These are phyloP conservation scores for Erebia palarica DNA, from an alignment of 2,888 invertebrate genomes.

Conservation along the genomic window DNA sequence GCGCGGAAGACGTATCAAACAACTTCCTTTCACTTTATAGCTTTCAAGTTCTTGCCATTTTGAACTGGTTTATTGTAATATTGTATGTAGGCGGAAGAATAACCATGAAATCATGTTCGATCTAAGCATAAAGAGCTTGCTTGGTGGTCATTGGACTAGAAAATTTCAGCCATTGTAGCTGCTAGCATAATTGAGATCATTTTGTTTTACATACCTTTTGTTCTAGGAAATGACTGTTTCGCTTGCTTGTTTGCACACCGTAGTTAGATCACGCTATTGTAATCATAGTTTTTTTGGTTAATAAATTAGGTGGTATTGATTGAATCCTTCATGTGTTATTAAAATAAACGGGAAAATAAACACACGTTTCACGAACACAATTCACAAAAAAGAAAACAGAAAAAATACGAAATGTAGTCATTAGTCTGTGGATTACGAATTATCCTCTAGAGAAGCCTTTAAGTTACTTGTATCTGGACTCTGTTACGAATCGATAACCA, in stretches of 20 bases:
- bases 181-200: neutral
- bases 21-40: constrained; percentile 34
- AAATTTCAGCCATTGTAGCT: constrained; percentile 16
- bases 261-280: constrained; percentile 1
- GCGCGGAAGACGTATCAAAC: constrained; percentile 10
- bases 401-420: neutral
- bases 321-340: neutral
- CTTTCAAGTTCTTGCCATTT: constrained; percentile 32
- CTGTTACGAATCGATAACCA: too few species aligned
- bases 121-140: constrained; percentile 21
- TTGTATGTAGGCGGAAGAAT: constrained; percentile 27
- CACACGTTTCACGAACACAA: constrained; percentile 4
- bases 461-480: too few species aligned
- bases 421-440: too few species aligned
- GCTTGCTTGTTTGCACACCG: neutral
- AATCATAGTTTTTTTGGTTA: neutral
- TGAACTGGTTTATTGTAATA: constrained; percentile 26
- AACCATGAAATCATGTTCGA: constrained; percentile 3
- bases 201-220: constrained; percentile 7
- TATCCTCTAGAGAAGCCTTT: too few species aligned
- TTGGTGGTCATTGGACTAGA: constrained; percentile 35
- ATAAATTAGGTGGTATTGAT: neutral
- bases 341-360: constrained; percentile 10
- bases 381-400: neutral
- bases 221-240: neutral